Percentiles rank a stretch among this genome's conserved stretches.
These are phyloP conservation scores for Yoshiicerus persimilis DNA, from an alignment of 1,140 invertebrate species.

Conservation along the genomic window DNA sequence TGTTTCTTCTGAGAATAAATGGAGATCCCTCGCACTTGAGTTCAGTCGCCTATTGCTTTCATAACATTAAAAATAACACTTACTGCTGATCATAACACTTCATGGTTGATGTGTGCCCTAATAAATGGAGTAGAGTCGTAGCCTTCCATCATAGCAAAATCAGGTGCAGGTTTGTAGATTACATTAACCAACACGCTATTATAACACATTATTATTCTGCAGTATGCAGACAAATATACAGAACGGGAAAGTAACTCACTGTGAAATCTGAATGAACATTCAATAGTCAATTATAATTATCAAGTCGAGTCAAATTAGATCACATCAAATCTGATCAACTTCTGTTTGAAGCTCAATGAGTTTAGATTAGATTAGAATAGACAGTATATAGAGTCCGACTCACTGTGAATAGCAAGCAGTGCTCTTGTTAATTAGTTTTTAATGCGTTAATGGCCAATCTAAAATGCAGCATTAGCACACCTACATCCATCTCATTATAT, in stretches of 20 bases:
- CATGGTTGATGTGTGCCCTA: not conserved
- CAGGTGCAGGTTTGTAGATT: not conserved
- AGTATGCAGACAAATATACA: too few species aligned
- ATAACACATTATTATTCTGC: too few species aligned
- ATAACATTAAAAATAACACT: not conserved
- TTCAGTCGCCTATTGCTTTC: not conserved
- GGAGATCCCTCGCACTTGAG: not conserved
- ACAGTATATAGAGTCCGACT: not conserved
- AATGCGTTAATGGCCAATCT: not conserved
- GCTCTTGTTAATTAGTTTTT: not conserved
- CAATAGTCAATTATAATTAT: not conserved
- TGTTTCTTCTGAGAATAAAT: not conserved
- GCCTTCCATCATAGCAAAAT: too few species aligned
- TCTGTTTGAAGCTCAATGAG: not conserved
- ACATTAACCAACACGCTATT: too few species aligned
- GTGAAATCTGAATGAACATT: not conserved
- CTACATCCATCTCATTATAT: not conserved
- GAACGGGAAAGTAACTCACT: not conserved
- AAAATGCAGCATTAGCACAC: not conserved
- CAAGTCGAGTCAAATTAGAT: not conserved
- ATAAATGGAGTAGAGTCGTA: not conserved
- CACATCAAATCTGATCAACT: not conserved
- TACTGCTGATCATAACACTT: not conserved
- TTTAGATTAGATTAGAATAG: not conserved
- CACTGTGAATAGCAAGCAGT: not conserved